Evolutionary conservation across 2,113 vertebrate species (phyloP).

Genomic region (Trematocara macrostoma): DNA sequence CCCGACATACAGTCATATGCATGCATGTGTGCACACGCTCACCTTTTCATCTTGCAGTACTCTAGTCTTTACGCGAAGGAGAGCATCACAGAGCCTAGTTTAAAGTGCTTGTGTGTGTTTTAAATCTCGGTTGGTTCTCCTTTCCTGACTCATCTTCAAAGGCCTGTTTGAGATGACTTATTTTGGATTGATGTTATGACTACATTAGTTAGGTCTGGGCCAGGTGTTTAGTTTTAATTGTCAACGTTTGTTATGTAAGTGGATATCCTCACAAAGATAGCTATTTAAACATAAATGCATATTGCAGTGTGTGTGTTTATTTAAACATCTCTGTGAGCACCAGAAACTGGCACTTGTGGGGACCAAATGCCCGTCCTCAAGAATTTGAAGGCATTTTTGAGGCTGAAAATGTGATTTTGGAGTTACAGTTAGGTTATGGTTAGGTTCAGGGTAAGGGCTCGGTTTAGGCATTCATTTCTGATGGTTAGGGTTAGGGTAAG

Average conservation of each 20-base stretch:
- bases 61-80: not conserved
- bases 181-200: not conserved
- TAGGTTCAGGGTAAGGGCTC: not conserved
- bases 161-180: not conserved
- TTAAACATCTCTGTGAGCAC: not conserved
- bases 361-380: not conserved
- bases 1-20: not conserved
- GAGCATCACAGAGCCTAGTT: not conserved
- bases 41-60: not conserved
- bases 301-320: not conserved
- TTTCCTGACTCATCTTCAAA: not conserved
- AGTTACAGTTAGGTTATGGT: not conserved
- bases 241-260: not conserved
- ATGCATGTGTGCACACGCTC: not conserved
- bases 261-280: not conserved
- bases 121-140: not conserved
- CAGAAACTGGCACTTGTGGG: not conserved
- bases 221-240: not conserved
- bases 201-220: not conserved
- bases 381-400: not conserved
- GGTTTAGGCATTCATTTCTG: not conserved
- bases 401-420: not conserved
- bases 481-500: not conserved
- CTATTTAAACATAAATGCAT: not conserved
- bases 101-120: not conserved